Evolutionary conservation across 2,113 vertebrate genomes (phyloP).

Genomic region (Marmota monax): DNA sequence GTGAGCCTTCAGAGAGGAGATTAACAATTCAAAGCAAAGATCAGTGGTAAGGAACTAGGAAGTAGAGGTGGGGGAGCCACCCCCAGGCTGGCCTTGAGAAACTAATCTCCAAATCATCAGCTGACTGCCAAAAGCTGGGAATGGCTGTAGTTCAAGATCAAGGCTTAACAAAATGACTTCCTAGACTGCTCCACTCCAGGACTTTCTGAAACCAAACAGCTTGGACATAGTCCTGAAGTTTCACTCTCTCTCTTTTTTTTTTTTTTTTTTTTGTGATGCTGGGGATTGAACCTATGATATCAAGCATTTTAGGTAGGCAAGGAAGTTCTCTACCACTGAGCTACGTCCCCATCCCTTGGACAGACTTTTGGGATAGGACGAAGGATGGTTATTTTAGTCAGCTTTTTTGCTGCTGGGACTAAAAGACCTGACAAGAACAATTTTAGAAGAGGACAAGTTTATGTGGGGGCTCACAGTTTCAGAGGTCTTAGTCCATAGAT

Average conservation of each 20-base stretch:
- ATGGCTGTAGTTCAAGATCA: not conserved
- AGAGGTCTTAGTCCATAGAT: too few species aligned
- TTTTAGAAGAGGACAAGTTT: too few species aligned
- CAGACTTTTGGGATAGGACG: not conserved
- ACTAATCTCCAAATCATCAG: not conserved
- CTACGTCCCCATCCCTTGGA: not conserved
- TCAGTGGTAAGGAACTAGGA: not conserved
- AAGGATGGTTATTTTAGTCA: not conserved
- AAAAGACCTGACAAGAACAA: too few species aligned
- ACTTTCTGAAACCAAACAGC: not conserved
- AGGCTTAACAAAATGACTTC: not conserved
- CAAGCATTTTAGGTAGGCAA: not conserved
- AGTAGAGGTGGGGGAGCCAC: not conserved
- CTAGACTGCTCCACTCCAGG: not conserved
- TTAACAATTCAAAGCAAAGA: constrained; percentile 51
- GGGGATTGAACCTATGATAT: not conserved
- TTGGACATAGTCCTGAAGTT: not conserved
- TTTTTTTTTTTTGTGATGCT: not conserved
- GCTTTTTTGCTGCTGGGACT: too few species aligned
- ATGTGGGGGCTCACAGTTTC: too few species aligned
- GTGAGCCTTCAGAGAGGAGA: constrained; percentile 4
- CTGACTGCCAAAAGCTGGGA: not conserved
- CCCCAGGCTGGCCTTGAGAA: not conserved
- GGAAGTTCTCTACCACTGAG: not conserved
- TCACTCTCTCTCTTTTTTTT: not conserved